Percentiles rank a stretch among this genome's conserved stretches.
Evolutionary conservation across 2,113 vertebrate genomes (phyloP).

Genomic region (Calonectris borealis): DNA sequence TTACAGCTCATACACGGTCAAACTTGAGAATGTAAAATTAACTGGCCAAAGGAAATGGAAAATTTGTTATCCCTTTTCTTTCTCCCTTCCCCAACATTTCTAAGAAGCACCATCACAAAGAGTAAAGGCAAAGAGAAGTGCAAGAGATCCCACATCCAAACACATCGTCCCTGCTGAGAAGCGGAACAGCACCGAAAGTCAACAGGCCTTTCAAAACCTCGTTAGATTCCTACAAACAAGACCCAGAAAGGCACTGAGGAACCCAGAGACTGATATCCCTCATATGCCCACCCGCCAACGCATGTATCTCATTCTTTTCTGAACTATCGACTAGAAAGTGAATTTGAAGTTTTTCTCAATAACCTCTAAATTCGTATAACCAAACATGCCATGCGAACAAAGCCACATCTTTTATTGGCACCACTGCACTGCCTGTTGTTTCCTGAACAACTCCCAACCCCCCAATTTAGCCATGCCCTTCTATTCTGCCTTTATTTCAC

Average conservation of each 20-base stretch:
- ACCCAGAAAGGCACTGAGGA: neutral
- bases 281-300: rapidly evolving
- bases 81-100: neutral
- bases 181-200: neutral
- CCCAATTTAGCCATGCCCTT: neutral
- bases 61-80: neutral
- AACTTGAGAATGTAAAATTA: neutral
- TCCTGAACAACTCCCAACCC: neutral
- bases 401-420: neutral
- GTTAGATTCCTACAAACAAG: neutral
- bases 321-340: neutral
- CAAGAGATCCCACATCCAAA: neutral
- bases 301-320: neutral
- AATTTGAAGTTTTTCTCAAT: neutral
- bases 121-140: neutral
- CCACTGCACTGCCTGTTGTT: neutral
- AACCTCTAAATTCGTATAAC: neutral
- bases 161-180: neutral
- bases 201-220: neutral
- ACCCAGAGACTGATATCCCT: neutral
- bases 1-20: neutral
- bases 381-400: neutral
- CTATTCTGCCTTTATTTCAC: neutral
- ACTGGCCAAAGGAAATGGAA: neutral
- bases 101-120: neutral